Evolutionary conservation across 1,140 invertebrate species (phyloP).

Genomic region (Samia ricini): DNA sequence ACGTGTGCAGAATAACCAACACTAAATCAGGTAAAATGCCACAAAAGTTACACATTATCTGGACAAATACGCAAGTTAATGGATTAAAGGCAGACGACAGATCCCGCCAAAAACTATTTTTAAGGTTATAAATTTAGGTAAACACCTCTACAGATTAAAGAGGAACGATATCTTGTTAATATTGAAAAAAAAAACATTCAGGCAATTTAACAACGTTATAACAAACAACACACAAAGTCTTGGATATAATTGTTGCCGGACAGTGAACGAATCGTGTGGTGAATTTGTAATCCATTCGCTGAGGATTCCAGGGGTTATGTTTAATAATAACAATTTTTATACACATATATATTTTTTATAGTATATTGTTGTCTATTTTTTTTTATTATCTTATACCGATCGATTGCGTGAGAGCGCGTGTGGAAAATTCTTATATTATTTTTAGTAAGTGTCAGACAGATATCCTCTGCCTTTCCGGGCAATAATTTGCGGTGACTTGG

Average conservation of each 20-base stretch:
- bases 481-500: background rate
- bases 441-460: too few relatives aligned
- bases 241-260: conserved; percentile 11
- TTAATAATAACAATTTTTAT: background rate
- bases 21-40: too few relatives aligned
- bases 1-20: too few relatives aligned
- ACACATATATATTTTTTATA: background rate
- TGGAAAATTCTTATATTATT: background rate
- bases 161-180: background rate
- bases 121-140: too few relatives aligned
- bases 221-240: too few relatives aligned
- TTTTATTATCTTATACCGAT: background rate
- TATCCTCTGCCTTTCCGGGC: too few relatives aligned
- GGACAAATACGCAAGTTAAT: too few relatives aligned
- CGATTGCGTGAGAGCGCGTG: background rate
- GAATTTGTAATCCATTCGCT: conserved; percentile 5
- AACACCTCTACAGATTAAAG: too few relatives aligned
- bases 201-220: background rate
- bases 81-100: too few relatives aligned
- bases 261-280: conserved; percentile 1
- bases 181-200: conserved; percentile 3
- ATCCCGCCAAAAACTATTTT: too few relatives aligned
- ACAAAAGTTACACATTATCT: too few relatives aligned
- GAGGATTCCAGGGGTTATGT: background rate
- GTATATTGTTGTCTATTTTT: conserved; percentile 1